Evolutionary conservation across 2,113 vertebrate genomes (phyloP), one percentile per base, ranked within the genome.

Genomic region (Eleginops maclovinus): DNA sequence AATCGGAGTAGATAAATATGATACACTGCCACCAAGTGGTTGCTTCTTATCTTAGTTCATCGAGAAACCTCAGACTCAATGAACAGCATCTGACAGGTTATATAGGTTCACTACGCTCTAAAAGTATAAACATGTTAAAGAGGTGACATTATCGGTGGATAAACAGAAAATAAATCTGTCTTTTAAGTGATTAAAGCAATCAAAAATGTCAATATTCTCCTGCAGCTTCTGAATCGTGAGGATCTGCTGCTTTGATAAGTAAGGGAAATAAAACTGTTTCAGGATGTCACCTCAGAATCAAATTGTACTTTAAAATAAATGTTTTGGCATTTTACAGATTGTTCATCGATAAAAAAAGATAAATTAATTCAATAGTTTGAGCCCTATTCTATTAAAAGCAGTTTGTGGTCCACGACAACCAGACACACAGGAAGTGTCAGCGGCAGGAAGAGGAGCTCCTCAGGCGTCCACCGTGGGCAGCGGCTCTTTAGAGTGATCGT

Each of bases 401-500:
- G 63, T 58, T 43, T 61, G 36, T 82, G 81, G 83, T 86, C 81
- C 80, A 81, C 43, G 9, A 60, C 58, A 77, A 84, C 85, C 83
- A 62, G 43, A 65, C 36, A 15, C 5, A 24, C 15, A 55, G 24
- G 24, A 40, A 0, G 14, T 0, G 26, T 55, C 9, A 40, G 26
- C 15, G 19, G 17, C 0, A 63, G 56, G 21, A 44, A 2, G 21
- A 24, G 40, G 47, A 22, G 19, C 24, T 0, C 66, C 85, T 99
- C 96, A 99, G 93, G 95, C 93, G 79, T 98, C 97, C 1, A 93
- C 44, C 28, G 86, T 86, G 26, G 97, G 95, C 69, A 97, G 95
- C 0, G 96, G 92, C 5, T 99, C 98, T 95, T 99, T 99, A 80
- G 98, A 98, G 90, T 98, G 98, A 77, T 99, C 97, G 43, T 97